Base-by-base conservation (phyloP, 2,888 invertebrate genomes). In the Oscheius sp. region DNA sequence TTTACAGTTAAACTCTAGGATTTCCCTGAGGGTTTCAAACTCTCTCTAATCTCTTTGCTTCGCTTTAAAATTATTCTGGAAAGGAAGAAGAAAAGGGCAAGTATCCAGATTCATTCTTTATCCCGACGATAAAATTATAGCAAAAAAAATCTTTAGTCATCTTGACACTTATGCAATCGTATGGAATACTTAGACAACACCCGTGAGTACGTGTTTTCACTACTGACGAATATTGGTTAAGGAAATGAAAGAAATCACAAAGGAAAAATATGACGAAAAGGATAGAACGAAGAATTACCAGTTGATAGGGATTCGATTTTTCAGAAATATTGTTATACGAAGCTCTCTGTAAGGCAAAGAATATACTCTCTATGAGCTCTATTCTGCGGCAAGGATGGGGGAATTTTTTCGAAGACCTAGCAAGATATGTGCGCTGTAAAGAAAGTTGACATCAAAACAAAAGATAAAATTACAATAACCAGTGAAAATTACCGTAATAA, bases 321-420 rank as follows among this genome's bases (percentile, higher is more conserved):
- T 25, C 48, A n/a, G n/a, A n/a, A n/a, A n/a, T n/a, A n/a, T n/a
- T n/a, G 48, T 23, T 48, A 48, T 48, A 48, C n/a, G 20, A 48
- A 48, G 48, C 48, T 48, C 48, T 48, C 25, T 48, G 42, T 25
- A 48, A 48, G 48, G 48, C 48, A 48, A 48, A 48, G 20, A 45
- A 48, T 25, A 48, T 23, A 48, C n/a, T 42, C 42, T 42, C 15
- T 42, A 12, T 42, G 42, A 42, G 42, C 42, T 42, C 42, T 42
- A 48, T 48, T 48, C 25, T 48, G 8, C 48, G 48, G 48, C 48
- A 48, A 48, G 48, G 48, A 25, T 48, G 20, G 4, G 20, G 46
- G 48, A 48, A 48, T 48, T 23, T 42, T 4, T 48, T 48, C 4
- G 23, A 48, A 48, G 23, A 48, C 48, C 48, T 48, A 48, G 23